phyloP scores from a whole-genome alignment of 2,113 vertebrate genomes.

The Chauna torquata region DNA sequence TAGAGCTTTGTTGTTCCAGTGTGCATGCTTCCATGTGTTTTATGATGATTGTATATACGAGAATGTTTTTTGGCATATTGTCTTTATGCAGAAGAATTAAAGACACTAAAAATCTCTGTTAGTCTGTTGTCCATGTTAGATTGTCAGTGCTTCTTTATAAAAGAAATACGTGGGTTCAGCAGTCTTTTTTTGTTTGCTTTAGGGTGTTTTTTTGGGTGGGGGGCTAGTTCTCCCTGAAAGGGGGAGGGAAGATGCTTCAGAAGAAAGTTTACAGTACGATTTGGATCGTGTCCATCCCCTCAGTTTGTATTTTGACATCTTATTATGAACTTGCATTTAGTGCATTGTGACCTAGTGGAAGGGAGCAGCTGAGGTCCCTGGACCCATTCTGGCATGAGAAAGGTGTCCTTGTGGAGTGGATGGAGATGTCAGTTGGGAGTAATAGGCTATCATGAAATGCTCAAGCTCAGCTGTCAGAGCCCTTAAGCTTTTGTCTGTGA shows the following conservation, averaged over 20 bases:
- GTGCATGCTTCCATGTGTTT: conserved; percentile 10
- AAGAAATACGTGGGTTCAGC: background rate
- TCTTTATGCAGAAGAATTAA: conserved; percentile 40
- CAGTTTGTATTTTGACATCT: background rate
- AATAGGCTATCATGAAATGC: background rate
- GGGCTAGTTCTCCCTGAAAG: background rate
- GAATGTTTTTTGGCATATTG: background rate
- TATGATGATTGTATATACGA: conserved; percentile 18
- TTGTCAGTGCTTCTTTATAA: background rate
- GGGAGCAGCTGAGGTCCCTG: background rate
- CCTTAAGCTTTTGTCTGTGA: background rate
- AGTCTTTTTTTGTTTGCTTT: background rate
- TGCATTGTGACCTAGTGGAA: background rate
- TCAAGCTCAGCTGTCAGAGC: background rate
- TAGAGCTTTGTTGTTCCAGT: background rate
- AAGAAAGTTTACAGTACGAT: background rate
- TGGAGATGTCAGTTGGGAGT: background rate
- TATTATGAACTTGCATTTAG: background rate
- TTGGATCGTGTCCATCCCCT: background rate
- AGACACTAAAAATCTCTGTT: background rate
- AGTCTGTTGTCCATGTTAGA: background rate
- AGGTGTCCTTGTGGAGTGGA: background rate
- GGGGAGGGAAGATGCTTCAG: background rate
- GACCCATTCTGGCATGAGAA: background rate
- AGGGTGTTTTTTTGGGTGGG: background rate